These are phyloP conservation scores for Hypomecis punctinalis DNA, from an alignment of 2,888 invertebrate genomes.

Conservation along the genomic window DNA sequence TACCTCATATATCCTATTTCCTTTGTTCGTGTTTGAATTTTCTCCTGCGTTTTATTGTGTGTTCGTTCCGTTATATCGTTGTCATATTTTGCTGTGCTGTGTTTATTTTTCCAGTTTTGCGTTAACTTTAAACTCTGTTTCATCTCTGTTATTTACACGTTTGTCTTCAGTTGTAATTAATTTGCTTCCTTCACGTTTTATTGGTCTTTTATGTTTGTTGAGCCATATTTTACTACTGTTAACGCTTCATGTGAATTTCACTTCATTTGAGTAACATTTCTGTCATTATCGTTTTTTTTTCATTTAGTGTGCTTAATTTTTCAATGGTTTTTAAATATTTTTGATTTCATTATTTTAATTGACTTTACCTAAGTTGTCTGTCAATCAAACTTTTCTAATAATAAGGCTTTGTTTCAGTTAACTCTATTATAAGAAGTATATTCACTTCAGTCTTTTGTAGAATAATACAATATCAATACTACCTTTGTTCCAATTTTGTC, in stretches of 20 bases:
- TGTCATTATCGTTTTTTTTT: not conserved
- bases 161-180: conserved; percentile 5
- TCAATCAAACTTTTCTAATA: not conserved
- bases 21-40: conserved; percentile 4
- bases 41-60: not conserved
- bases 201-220: conserved; percentile 3
- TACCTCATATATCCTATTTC: not conserved
- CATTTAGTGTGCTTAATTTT: not conserved
- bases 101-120: conserved; percentile 1
- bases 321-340: not conserved
- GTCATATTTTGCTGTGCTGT: conserved; percentile 1
- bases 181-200: conserved; percentile 12
- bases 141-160: conserved; percentile 2
- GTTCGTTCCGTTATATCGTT: conserved; percentile 1
- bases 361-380: too few relatives aligned
- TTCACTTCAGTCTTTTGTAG: not conserved
- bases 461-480: conserved; percentile 13
- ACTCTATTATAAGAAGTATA: not conserved
- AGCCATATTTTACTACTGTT: not conserved
- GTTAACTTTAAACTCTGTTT: conserved; percentile 8
- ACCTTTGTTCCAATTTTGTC: conserved; percentile 31
- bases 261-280: conserved; percentile 5
- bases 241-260: not conserved
- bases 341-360: too few relatives aligned
- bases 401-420: not conserved